Base-by-base conservation (phyloP, 2,888 invertebrate species). In the Catocala sponsa region DNA sequence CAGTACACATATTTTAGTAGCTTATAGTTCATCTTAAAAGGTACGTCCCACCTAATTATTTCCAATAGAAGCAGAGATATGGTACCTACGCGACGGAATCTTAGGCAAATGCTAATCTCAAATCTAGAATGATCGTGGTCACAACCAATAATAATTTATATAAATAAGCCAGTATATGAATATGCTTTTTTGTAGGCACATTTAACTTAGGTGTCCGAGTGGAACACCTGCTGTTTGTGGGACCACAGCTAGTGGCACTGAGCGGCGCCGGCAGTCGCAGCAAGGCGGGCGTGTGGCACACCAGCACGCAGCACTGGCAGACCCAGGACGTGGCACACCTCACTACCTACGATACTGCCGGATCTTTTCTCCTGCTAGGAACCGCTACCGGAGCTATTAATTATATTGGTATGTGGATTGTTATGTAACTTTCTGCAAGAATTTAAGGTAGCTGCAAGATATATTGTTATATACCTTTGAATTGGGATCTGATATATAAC, bases 281-380 rank as follows among this genome's bases (percentile, higher is more conserved):
- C 68, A 99, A 99, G 91, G 98, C 99, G 25, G 99, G 99, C 0
- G 99, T 99, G n/a, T 99, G 99, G 99, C 99, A 99, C 90, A 98
- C 99, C 0, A 99, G 99, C 97, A 99, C 99, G 0, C 99, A 99
- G 82, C 99, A 99, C 90, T 99, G 99, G 99, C 99, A 99, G 95
- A 93, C 98, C 47, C 99, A 99, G 87, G 99, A 99, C 90, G 97
- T 99, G 11, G 98, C 98, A 13, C 98, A 99, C 1, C 98, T 99
- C 61, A 97, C 98, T 7, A 99, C 99, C 0, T 98, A 98, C 86
- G 99, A 99, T 89, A 99, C 99, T 0, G 99, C 99, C 25, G 99
- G 99, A 0, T 99, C 98, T 0, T 99, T 99, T 87, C 95, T 99
- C 2, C 92, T 99, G 42, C 95, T 99, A 0, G 99, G 99, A 0